phyloP scores from a whole-genome alignment of 2,113 vertebrate species.

The Anser cygnoides region DNA sequence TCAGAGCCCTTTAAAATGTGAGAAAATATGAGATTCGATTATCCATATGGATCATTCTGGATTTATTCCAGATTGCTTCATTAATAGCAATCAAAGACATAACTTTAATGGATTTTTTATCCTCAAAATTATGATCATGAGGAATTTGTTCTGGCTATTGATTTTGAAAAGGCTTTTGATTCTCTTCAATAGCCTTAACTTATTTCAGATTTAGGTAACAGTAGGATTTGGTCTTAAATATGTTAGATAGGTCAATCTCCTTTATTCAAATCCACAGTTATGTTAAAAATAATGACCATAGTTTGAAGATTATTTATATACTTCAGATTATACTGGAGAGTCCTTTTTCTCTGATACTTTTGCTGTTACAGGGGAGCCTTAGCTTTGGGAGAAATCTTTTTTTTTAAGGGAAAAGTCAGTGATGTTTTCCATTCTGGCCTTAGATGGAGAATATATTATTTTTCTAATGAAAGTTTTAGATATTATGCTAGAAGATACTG shows the following conservation, averaged over 20 bases:
- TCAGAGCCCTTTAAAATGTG: conserved; percentile 41
- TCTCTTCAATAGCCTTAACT: conserved; percentile 66
- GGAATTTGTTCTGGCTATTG: conserved; percentile 71
- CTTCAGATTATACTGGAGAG: neutral
- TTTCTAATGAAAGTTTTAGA: conserved; percentile 76
- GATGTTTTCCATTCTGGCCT: conserved; percentile 30
- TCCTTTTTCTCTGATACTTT: conserved; percentile 34
- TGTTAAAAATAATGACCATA: conserved; percentile 67
- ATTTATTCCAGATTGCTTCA: conserved; percentile 69
- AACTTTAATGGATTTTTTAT: conserved; percentile 72
- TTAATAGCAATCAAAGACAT: conserved; percentile 72
- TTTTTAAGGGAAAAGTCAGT: conserved; percentile 7
- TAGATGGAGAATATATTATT: conserved; percentile 37
- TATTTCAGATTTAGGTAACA: conserved; percentile 67
- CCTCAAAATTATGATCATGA: conserved; percentile 66
- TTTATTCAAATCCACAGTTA: conserved; percentile 69
- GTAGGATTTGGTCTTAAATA: conserved; percentile 57
- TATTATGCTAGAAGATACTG: conserved; percentile 72
- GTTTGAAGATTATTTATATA: conserved; percentile 68
- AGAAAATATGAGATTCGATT: conserved; percentile 63
- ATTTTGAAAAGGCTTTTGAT: conserved; percentile 69
- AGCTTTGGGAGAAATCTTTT: conserved; percentile 10
- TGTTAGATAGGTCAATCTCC: conserved; percentile 59
- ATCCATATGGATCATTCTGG: conserved; percentile 71
- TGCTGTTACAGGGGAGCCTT: conserved; percentile 9